These are phyloP conservation scores for Zaprionus nigranus DNA, from an alignment of 1,140 invertebrate genomes.

Conservation along the genomic window DNA sequence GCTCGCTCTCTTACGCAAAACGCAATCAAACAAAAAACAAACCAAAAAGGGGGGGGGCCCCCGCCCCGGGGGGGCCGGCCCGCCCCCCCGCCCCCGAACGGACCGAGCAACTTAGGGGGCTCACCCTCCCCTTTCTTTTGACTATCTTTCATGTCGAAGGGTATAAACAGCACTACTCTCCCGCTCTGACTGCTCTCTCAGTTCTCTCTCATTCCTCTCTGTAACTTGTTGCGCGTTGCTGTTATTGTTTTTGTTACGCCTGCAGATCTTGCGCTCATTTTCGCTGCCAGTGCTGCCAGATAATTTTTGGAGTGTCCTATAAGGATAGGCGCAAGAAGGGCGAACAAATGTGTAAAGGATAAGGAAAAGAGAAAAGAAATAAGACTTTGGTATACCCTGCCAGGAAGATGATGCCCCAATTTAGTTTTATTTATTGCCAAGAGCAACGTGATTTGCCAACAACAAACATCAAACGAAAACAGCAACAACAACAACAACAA, in stretches of 20 bases:
- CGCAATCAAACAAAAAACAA: neutral
- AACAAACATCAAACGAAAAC: constrained; percentile 13
- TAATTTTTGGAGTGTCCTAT: neutral
- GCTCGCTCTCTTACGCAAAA: constrained; percentile 7
- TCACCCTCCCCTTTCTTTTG: too few relatives aligned
- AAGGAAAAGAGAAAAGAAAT: neutral
- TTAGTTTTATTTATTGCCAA: constrained; percentile 25
- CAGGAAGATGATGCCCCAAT: neutral
- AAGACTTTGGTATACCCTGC: neutral
- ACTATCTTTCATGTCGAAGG: too few relatives aligned
- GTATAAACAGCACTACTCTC: neutral
- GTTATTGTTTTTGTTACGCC: constrained; percentile 9
- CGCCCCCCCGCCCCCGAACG: too few relatives aligned
- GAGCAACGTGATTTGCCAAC: constrained; percentile 8
- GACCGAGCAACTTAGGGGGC: too few relatives aligned
- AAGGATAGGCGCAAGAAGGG: neutral
- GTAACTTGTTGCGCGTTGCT: constrained; percentile 34
- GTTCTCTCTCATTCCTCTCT: constrained; percentile 3
- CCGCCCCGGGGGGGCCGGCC: too few relatives aligned
- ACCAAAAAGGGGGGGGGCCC: too few relatives aligned
- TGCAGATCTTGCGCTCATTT: constrained; percentile 29
- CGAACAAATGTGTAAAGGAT: neutral
- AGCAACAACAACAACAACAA: neutral
- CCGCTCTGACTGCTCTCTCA: constrained; percentile 12
- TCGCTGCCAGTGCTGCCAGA: constrained; percentile 21